phyloP scores from a whole-genome alignment of 2,113 vertebrate genomes.

The Phyllostomus discolor region DNA sequence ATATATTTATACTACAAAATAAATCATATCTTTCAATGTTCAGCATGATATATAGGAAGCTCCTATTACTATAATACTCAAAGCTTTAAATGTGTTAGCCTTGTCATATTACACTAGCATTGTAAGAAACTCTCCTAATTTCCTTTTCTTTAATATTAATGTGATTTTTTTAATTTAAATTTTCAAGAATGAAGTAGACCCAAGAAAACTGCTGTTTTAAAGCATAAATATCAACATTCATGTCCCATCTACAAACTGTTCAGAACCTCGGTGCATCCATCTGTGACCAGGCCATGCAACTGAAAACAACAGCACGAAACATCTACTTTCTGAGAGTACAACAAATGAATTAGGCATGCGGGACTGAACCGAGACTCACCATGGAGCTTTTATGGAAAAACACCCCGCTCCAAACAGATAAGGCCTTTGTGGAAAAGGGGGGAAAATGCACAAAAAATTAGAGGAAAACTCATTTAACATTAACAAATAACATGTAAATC shows the following conservation, averaged over 20 bases:
- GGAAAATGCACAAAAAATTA: constrained; percentile 94
- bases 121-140: constrained; percentile 9
- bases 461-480: constrained; percentile 88
- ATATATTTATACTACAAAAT: constrained; percentile 27
- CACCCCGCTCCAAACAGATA: constrained; percentile 99
- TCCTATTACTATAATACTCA: background rate
- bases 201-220: constrained; percentile 49
- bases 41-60: background rate
- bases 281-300: constrained; percentile 80
- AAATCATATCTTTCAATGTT: background rate
- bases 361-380: constrained; percentile 94
- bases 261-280: constrained; percentile 69
- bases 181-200: constrained; percentile 36
- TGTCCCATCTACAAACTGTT: constrained; percentile 51
- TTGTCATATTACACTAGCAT: background rate
- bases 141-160: background rate
- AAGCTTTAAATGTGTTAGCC: background rate
- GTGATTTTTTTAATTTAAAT: background rate
- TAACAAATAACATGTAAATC: constrained; percentile 81
- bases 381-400: constrained; percentile 99
- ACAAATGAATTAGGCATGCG: constrained; percentile 88
- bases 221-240: constrained; percentile 58
- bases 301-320: constrained; percentile 66
- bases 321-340: constrained; percentile 75
- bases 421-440: constrained; percentile 91